These are phyloP conservation scores for Cephus cinctus DNA, from an alignment of 1,140 invertebrate species.

Conservation along the genomic window DNA sequence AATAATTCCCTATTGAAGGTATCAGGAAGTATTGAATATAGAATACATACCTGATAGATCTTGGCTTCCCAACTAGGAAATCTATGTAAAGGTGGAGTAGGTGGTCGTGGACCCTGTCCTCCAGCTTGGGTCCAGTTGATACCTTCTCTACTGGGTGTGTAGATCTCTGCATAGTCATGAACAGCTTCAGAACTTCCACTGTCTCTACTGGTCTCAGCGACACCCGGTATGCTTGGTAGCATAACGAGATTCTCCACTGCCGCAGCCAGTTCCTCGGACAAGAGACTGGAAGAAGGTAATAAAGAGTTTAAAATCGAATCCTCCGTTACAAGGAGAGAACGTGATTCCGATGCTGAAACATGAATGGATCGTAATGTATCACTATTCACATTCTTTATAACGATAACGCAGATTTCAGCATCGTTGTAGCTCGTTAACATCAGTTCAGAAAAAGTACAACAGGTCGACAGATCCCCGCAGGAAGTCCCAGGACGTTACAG, in stretches of 20 bases:
- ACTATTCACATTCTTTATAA: no score
- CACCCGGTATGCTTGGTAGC: conserved; percentile 43
- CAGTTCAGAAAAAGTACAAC: conserved; percentile 12
- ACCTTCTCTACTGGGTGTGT: conserved; percentile 83
- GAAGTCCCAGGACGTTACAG: conserved; percentile 52
- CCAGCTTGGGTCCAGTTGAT: conserved; percentile 47
- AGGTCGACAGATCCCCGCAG: conserved; percentile 43
- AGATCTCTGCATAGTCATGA: conserved; percentile 91
- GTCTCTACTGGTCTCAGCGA: conserved; percentile 40
- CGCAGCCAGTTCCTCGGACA: conserved; percentile 51
- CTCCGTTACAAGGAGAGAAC: no score
- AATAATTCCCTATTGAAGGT: not conserved
- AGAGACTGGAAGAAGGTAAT: conserved; percentile 32
- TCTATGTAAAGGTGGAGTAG: conserved; percentile 85
- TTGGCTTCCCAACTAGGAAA: conserved; percentile 93
- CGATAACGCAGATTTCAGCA: no score
- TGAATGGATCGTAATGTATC: no score
- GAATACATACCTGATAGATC: conserved; percentile 87
- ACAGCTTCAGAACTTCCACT: conserved; percentile 64
- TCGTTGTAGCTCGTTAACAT: no score
- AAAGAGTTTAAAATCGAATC: no score
- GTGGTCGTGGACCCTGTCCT: conserved; percentile 60
- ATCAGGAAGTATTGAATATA: conserved; percentile 12
- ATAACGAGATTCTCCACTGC: conserved; percentile 52
- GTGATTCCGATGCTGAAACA: no score